phyloP scores from a whole-genome alignment of 2,113 vertebrate species.

The Tragelaphus strepsiceros region DNA sequence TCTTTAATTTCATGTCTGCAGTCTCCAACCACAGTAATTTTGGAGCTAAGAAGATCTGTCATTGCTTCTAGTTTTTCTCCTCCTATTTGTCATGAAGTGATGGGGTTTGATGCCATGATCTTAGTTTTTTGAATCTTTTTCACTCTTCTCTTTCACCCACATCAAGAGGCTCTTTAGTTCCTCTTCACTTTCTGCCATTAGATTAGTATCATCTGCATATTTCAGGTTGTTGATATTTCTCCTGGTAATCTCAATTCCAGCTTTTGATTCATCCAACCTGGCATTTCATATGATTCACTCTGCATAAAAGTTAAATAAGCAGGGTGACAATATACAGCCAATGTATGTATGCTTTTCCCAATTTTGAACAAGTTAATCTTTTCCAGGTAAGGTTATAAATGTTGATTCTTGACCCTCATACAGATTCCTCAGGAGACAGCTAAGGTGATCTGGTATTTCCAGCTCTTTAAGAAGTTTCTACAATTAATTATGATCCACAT shows the following conservation, averaged over 20 bases:
- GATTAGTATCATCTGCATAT: neutral
- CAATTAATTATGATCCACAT: neutral
- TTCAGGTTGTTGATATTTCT: neutral
- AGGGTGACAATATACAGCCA: neutral
- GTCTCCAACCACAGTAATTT: neutral
- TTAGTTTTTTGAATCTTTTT: neutral
- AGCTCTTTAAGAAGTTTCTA: neutral
- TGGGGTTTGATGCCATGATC: neutral
- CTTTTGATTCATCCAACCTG: neutral
- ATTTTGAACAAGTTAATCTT: neutral
- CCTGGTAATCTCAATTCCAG: neutral
- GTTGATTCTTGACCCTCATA: neutral
- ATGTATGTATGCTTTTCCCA: neutral
- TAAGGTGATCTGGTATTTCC: neutral
- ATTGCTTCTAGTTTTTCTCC: neutral
- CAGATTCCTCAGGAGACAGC: neutral
- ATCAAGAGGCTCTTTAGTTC: neutral
- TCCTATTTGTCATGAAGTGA: neutral
- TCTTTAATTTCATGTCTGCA: neutral
- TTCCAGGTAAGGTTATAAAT: neutral
- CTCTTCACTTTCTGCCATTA: neutral
- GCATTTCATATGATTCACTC: neutral
- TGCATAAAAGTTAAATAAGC: neutral
- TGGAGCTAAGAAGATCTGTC: neutral
- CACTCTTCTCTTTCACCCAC: neutral